Base-by-base conservation (phyloP, 1,140 invertebrate species). In the Mamestra configurata region DNA sequence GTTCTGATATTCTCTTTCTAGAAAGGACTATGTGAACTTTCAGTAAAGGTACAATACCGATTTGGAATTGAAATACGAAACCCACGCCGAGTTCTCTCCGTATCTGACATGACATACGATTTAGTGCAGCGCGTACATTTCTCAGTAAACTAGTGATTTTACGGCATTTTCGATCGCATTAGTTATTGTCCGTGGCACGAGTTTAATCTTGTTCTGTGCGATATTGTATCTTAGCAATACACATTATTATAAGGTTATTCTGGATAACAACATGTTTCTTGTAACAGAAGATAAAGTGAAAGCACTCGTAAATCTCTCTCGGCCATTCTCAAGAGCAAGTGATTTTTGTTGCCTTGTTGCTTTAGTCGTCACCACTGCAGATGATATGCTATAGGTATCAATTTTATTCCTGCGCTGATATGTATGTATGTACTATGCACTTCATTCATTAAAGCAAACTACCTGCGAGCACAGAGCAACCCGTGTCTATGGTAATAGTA, bases 61-160 rank as follows among this genome's bases (percentile, higher is more conserved):
- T 55, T 55, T 22, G 22, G 8, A 55, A 22, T 22, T 55, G 53
- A 57, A 57, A 57, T 57, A 57, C 22, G 18, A 8, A 57, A 27
- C 53, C 53, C 53, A 57, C 53, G 22, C 53, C 10, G 43, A 15
- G 10, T 24, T 57, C 53, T 13, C 22, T 49, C 43, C 43, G n/a
- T 57, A 57, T 57, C 53, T 13, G 53, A 57, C 53, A 27, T 13
- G 53, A 57, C 53, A 27, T 4, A 2, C 22, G 22, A 57, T 57
- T 57, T 27, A 57, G 22, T 57, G 13, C 53, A 24, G 22, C 22
- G 22, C 53, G 43, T 5, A 27, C 22, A 24, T 27, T 57, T 57
- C 53, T 57, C 22, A 24, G 22, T 57, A 57, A 57, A 24, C 3
- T 57, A 11, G 53, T 57, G 53, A 57, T 57, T 57, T 57, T 57